These are phyloP conservation scores for Drosophila cardini DNA, from an alignment of 1,140 invertebrate species.

Conservation along the genomic window DNA sequence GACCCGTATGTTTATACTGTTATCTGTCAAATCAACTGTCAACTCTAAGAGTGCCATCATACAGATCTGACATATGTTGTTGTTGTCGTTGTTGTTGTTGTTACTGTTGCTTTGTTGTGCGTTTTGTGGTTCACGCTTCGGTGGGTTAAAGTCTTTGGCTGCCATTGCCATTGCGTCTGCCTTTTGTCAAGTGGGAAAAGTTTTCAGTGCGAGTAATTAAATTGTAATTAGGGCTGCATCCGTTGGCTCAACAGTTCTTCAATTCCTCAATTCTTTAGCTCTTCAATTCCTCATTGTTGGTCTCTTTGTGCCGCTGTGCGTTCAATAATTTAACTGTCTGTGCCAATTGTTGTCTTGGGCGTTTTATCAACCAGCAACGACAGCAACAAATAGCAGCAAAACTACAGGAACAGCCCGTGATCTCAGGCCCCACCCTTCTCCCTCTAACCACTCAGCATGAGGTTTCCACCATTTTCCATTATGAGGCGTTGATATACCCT, in stretches of 20 bases:
- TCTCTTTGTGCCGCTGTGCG: slow-evolving; percentile 43
- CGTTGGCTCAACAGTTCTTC: slow-evolving; percentile 25
- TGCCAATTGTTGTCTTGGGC: slow-evolving; percentile 79
- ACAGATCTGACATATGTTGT: slow-evolving; percentile 49
- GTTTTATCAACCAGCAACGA: slow-evolving; percentile 64
- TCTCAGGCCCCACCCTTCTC: slow-evolving; percentile 15
- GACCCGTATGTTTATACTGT: slow-evolving; percentile 75
- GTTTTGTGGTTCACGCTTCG: slow-evolving; percentile 76
- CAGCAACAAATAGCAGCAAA: slow-evolving; percentile 31
- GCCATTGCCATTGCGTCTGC: slow-evolving; percentile 68
- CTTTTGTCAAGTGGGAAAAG: slow-evolving; percentile 81
- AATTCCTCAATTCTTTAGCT: slow-evolving; percentile 17
- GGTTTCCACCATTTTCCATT: slow-evolving; percentile 17
- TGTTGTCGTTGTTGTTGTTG: slow-evolving; percentile 15
- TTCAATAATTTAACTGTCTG: slow-evolving; percentile 76
- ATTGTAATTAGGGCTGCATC: slow-evolving; percentile 84
- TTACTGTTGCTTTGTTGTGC: slow-evolving; percentile 37
- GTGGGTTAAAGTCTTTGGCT: slow-evolving; percentile 57
- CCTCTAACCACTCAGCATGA: neutral
- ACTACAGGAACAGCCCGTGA: slow-evolving; percentile 46
- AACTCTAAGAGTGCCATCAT: slow-evolving; percentile 69
- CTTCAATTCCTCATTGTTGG: slow-evolving; percentile 34
- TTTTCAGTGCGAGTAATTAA: slow-evolving; percentile 76
- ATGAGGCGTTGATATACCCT: slow-evolving; percentile 31
- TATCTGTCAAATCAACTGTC: slow-evolving; percentile 83